Evolutionary conservation across 1,140 invertebrate genomes (phyloP), one percentile per base, ranked within the genome.

Genomic region (Aricia agestis): DNA sequence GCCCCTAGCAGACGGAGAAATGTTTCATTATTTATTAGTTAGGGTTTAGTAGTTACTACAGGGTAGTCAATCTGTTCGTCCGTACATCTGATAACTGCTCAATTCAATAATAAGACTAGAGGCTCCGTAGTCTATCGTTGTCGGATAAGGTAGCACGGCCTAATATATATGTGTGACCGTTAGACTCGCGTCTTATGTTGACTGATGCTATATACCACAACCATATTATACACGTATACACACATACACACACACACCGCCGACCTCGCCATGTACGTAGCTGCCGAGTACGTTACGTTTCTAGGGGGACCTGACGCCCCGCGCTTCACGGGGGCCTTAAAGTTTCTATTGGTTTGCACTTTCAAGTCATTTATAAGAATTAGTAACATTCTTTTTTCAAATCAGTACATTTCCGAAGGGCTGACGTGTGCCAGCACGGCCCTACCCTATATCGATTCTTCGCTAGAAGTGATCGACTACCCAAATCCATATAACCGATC

Each of bases 51-150:
- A 89, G 84, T 79, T 84, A 86, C 79, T 79, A 84, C 85, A 87
- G 87, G 84, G 86, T 83, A 82, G 81, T 85, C 76, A 81, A 86
- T 90, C 85, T 86, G 87, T 86, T 82, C 84, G 83, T 87, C 86
- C 86, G 85, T 88, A 83, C 82, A 83, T 84, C 84, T 86, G 76
- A 78, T 79, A 82, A 86, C 81, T 90, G 87, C 87, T 90, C 87
- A 90, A 90, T 89, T 89, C 80, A 86, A 82, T 84, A 78, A 81
- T 86, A 87, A 88, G 85, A 85, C 80, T 84, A 84, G 75, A 74
- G 78, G 80, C 78, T 82, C 80, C 72, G 72, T 76, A 80, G 75
- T 74, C 79, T 80, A 73, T 80, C 78, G 76, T 78, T 73, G 79
- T 81, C 72, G 78, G 78, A 81, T 71, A 79, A 79, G 78, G 69